Conservation (phyloP, 2,113 vertebrate species). For the Elgaria multicarinata region DNA sequence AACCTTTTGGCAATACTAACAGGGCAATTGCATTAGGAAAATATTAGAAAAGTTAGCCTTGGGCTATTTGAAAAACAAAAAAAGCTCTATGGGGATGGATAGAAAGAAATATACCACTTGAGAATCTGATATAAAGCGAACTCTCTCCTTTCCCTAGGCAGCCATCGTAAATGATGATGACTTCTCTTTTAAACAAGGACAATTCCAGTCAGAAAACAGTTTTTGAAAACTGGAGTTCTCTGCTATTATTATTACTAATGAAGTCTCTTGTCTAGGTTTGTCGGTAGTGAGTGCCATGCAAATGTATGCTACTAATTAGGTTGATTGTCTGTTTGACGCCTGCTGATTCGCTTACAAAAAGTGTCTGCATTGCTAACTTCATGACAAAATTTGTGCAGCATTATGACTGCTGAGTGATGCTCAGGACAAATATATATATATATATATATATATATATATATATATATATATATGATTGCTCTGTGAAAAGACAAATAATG, state of each 20-base stretch:
- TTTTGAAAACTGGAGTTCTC: constrained; percentile 73
- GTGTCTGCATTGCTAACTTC: constrained; percentile 78
- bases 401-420: constrained; percentile 80
- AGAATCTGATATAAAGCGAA: constrained; percentile 33
- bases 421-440: no score
- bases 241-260: constrained; percentile 79
- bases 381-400: constrained; percentile 77
- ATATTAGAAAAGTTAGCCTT: background rate
- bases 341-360: constrained; percentile 83
- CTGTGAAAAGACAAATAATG: constrained; percentile 78
- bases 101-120: background rate
- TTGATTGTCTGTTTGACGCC: constrained; percentile 83
- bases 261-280: constrained; percentile 74
- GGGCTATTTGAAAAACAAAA: background rate
- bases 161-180: background rate
- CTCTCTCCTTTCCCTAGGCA: constrained; percentile 46
- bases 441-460: no score
- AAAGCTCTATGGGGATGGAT: background rate
- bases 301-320: constrained; percentile 82
- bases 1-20: background rate
- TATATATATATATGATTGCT: constrained; percentile 83
- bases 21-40: constrained; percentile 8
- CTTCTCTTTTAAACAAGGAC: constrained; percentile 54
- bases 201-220: constrained; percentile 68
- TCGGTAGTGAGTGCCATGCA: constrained; percentile 77